Base-by-base conservation (phyloP, 2,797 vertebrate genomes). In the Cheirogaleus major region DNA sequence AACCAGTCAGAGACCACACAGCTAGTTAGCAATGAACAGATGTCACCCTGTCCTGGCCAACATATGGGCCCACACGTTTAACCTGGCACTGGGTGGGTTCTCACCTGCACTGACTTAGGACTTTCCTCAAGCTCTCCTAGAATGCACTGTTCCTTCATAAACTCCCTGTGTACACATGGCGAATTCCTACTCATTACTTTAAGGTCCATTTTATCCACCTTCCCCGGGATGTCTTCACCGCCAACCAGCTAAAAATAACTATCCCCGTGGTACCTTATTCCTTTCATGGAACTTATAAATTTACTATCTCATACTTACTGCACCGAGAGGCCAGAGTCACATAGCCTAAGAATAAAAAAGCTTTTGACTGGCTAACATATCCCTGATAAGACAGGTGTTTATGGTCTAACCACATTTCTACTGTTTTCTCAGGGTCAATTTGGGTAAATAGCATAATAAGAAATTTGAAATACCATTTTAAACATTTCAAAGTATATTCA, bases 201-300 rank as follows among this genome's bases (percentile, higher is more conserved):
- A 88, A 92, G 27, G 55, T 82, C 84, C 92, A 85, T 90, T 92
- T 93, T 87, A 95, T 75, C 87, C 27, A 85, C 72, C 84, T 96
- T 93, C 32, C 35, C 69, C n/a, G 3, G 45, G 78, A 91, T 30
- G 15, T 38, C 73, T 96, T 92, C 45, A 48, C 52, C 78, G 52
- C 38, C 61, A 76, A 48, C 61, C 59, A 61, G 43, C 87, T 96
- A 94, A 93, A 97, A 96, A 95, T 69, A 97, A 59, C 76, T 76
- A 91, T 86, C 55, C 72, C 65, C 38, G 12, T 43, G 35, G 76
- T 69, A 92, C 88, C 30, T 86, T 79, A 63, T 65, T 87, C 43
- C 84, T 95, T 83, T 73, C 72, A 73, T 38, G 55, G 70, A 95
- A 84, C 72, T 94, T 95, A 72, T 5, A 95, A 92, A 97, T 93